Conservation (phyloP, 2,888 invertebrate species). For the Taenaris catops region DNA sequence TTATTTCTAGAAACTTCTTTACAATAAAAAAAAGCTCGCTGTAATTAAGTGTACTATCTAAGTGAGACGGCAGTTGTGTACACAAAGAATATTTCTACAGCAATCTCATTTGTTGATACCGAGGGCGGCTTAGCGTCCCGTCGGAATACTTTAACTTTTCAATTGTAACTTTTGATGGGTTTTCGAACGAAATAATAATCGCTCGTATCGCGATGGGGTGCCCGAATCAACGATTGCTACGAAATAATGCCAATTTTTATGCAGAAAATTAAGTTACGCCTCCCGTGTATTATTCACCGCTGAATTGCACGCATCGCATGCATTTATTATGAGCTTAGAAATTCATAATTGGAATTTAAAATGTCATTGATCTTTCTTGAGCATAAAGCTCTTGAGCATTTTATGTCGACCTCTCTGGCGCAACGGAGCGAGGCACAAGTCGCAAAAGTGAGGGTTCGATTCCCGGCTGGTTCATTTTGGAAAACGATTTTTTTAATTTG, state of each 20-base stretch:
- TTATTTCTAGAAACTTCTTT: too few relatives aligned
- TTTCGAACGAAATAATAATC: constrained; percentile 79
- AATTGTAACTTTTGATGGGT: constrained; percentile 80
- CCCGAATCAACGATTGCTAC: constrained; percentile 64
- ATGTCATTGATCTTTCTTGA: too few relatives aligned
- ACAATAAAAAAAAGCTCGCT: constrained; percentile 24
- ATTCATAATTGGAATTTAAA: constrained; percentile 8
- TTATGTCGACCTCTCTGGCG: too few relatives aligned
- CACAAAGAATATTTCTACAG: constrained; percentile 68
- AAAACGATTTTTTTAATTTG: too few relatives aligned
- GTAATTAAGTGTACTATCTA: constrained; percentile 35
- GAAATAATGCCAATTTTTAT: constrained; percentile 76
- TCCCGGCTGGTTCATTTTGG: too few relatives aligned
- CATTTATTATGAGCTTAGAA: constrained; percentile 20
- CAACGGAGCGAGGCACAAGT: too few relatives aligned
- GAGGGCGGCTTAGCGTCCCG: constrained; percentile 63
- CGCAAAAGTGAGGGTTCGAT: too few relatives aligned
- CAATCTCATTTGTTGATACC: constrained; percentile 72
- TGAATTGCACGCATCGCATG: constrained; percentile 14
- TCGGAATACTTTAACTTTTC: constrained; percentile 79
- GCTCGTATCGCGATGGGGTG: constrained; percentile 67
- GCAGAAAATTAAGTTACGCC: constrained; percentile 72
- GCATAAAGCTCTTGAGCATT: too few relatives aligned
- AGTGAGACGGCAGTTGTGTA: constrained; percentile 43
- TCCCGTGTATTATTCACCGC: constrained; percentile 37